These are phyloP conservation scores for Hirtodrosophila alboralis DNA, from an alignment of 2,888 invertebrate species.

Conservation along the genomic window DNA sequence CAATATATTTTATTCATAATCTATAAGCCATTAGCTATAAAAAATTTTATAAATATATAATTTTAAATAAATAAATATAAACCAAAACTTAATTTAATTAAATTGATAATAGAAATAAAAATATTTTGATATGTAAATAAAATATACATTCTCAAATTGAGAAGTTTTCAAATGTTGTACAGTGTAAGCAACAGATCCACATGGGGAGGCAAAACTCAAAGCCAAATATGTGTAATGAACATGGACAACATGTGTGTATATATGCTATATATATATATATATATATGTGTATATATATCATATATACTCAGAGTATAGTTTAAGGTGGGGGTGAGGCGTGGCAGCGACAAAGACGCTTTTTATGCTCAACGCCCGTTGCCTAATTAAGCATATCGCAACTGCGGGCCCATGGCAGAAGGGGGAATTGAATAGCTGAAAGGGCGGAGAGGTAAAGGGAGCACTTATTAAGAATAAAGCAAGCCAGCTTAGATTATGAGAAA, in stretches of 20 bases:
- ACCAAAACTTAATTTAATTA: not conserved
- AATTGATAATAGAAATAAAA: not conserved
- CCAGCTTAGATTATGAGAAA: not conserved
- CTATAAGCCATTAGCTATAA: too few relatives aligned
- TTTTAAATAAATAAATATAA: too few relatives aligned
- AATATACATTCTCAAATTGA: not conserved
- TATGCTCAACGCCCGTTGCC: constrained; percentile 73
- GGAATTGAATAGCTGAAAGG: not conserved
- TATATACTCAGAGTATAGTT: not conserved
- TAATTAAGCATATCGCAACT: constrained; percentile 75
- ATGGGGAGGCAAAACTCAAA: constrained; percentile 52
- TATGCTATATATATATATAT: constrained; percentile 7
- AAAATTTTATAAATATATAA: too few relatives aligned
- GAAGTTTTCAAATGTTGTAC: constrained; percentile 34
- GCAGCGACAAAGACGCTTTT: constrained; percentile 77
- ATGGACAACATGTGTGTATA: constrained; percentile 65
- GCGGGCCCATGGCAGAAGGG: constrained; percentile 26
- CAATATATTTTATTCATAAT: too few relatives aligned
- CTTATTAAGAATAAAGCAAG: too few relatives aligned
- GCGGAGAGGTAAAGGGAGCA: too few relatives aligned
- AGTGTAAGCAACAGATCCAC: constrained; percentile 60
- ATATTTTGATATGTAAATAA: not conserved
- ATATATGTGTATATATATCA: constrained; percentile 5
- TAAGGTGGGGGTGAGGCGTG: constrained; percentile 55
- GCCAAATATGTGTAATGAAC: constrained; percentile 71